Base-by-base conservation (phyloP, 2,113 vertebrate genomes). In the Beaufortia kweichowensis region DNA sequence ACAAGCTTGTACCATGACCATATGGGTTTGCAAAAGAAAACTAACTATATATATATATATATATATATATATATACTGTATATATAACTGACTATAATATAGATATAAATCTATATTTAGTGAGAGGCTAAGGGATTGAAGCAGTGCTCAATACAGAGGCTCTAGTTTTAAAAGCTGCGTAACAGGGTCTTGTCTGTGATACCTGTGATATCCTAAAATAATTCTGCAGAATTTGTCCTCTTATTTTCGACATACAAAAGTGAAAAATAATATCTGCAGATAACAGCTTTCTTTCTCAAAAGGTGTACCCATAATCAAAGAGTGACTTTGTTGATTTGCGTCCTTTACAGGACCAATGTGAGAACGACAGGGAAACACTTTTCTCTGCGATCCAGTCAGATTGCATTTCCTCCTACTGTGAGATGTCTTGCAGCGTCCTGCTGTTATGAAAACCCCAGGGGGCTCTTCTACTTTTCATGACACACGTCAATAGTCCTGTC, bases 381-480 rank as follows among this genome's bases (percentile, higher is more conserved):
- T 76, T 28, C 31, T 57, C 53, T 39, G 50, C 39, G 68, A 71
- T 71, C 53, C 53, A 46, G 75, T 71, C 75, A 29, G 75, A 76
- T 76, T 67, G 53, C 26, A 59, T 67, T 76, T 43, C 35, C 41
- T 17, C 48, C 55, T 19, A 17, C 62, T 66, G 62, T 31, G 63
- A 57, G 62, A 65, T 66, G 50, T 57, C 74, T 56, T 43, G 29
- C 35, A 61, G 59, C 6, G 48, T 50, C 57, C 23, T 70, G 21
- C 48, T 72, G 41, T 71, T 74, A 24, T 61, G 17, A 31, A 72
- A 41, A 61, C 70, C 56, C 55, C 70, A 55, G 66, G 57, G 33
- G 53, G 29, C 33, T 55, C 53, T 26, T 35, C 6, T n/a, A 28
- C 33, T 78, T 29, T 57, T 50, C 21, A 26, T n/a, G 29, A 56